Evolutionary conservation across 2,113 vertebrate genomes (phyloP).

Genomic region (Channa argus): DNA sequence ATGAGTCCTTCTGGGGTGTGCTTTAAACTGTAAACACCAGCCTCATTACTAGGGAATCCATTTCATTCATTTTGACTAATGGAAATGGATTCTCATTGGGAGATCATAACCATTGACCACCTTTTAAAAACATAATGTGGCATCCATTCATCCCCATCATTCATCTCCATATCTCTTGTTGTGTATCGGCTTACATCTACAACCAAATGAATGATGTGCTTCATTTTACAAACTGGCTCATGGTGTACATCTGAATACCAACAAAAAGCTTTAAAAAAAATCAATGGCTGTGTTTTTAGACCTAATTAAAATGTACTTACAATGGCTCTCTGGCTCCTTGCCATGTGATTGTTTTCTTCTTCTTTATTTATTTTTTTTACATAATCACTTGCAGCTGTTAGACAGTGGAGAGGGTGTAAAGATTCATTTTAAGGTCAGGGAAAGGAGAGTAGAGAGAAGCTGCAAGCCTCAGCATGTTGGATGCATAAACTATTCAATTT

Average conservation of each 20-base stretch:
- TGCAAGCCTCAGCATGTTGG: neutral
- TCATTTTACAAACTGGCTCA: slow-evolving; percentile 8
- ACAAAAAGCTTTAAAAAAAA: neutral
- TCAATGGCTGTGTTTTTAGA: slow-evolving; percentile 28
- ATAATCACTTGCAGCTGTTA: slow-evolving; percentile 33
- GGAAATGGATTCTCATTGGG: slow-evolving; percentile 42
- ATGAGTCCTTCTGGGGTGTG: slow-evolving; percentile 23
- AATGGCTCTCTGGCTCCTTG: slow-evolving; percentile 31
- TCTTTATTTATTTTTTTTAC: slow-evolving; percentile 31
- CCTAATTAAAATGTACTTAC: slow-evolving; percentile 48
- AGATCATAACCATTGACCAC: slow-evolving; percentile 56
- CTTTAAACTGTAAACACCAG: slow-evolving; percentile 38
- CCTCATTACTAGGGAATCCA: slow-evolving; percentile 34
- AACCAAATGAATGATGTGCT: slow-evolving; percentile 2
- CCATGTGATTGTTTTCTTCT: slow-evolving; percentile 28
- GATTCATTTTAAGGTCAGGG: slow-evolving; percentile 3
- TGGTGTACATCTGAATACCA: neutral
- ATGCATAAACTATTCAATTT: neutral
- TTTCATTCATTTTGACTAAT: slow-evolving; percentile 44
- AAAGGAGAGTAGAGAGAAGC: neutral
- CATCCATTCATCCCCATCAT: slow-evolving; percentile 36
- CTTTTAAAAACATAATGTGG: slow-evolving; percentile 39
- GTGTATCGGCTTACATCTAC: slow-evolving; percentile 27
- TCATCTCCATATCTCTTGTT: slow-evolving; percentile 36
- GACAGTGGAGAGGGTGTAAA: slow-evolving; percentile 24